Evolutionary conservation across 2,888 invertebrate genomes (phyloP), one percentile per base, ranked within the genome.

Genomic region (Leptinotarsa rubiginosa): DNA sequence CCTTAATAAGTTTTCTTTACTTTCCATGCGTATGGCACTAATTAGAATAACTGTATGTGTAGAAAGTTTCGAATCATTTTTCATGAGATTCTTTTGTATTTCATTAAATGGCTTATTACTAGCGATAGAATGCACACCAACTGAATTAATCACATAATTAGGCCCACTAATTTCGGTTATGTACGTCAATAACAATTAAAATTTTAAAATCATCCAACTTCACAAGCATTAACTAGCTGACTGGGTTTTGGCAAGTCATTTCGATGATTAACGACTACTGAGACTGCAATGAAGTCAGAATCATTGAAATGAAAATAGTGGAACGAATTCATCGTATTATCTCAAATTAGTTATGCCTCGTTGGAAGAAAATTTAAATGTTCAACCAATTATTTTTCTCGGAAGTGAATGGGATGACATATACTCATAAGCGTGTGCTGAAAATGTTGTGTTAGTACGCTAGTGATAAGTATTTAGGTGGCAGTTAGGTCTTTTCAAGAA

Each of bases 301-400:
- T 56, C 20, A 22, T 56, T 56, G 22, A 22, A 56, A 56, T 56
- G 22, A 56, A 56, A 56, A 56, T 56, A 56, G 20, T 56, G 56
- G 56, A 56, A 56, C 56, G 56, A 56, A 56, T 22, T 15, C 20
- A 56, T 56, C 56, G 56, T 22, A 56, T 56, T 56, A 56, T 56
- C 56, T 25, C 56, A 15, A 56, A 56, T 56, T 56, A 56, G 56
- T 56, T 56, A 56, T 56, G 56, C 56, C 56, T 56, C 22, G 56
- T 56, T 56, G 56, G 20, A 56, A 56, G 56, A 56, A 22, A 56
- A 56, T 56, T 56, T 56, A 15, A 56, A 25, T 56, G 56, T 22
- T 12, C 22, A 22, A 22, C 56, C 15, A 22, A 56, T 56, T 56
- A 56, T 56, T 56, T 56, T 56, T 56, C 56, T 56, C 22, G 56